These are phyloP conservation scores for Hemiprocne comata DNA, from an alignment of 2,113 vertebrate genomes.

Conservation along the genomic window DNA sequence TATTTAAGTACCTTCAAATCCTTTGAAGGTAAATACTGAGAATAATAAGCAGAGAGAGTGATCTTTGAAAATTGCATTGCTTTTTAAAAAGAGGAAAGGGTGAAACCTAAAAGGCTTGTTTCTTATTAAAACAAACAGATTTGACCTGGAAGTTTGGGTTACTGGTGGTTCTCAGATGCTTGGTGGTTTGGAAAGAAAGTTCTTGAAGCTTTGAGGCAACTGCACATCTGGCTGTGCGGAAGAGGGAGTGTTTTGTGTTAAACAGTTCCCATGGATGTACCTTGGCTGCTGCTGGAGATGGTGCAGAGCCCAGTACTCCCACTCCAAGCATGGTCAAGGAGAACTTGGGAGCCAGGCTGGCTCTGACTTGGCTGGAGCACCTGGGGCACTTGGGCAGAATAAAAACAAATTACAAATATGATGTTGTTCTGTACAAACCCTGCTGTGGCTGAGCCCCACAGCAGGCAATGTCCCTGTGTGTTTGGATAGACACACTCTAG, in stretches of 20 bases:
- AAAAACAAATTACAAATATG: not conserved
- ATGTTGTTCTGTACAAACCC: not conserved
- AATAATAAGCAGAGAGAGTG: not conserved
- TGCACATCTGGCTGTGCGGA: not conserved
- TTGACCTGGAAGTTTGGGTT: not conserved
- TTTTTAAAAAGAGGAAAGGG: not conserved
- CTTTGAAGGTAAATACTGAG: not conserved
- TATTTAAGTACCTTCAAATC: not conserved
- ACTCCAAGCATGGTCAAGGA: not conserved
- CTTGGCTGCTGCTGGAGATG: not conserved
- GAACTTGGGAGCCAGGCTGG: not conserved
- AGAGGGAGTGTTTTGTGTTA: not conserved
- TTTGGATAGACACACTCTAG: not conserved
- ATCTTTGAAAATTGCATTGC: not conserved
- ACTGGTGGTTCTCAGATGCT: not conserved
- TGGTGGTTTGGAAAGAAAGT: not conserved
- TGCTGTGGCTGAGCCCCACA: not conserved
- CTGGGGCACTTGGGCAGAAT: not conserved
- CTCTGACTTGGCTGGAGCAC: not conserved
- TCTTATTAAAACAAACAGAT: not conserved
- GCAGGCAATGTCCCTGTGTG: fast-evolving
- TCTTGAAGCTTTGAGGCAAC: not conserved
- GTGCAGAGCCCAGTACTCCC: not conserved
- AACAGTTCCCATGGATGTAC: not conserved
- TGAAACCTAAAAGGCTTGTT: not conserved